phyloP scores from a whole-genome alignment of 2,797 vertebrate species.

The Thamnophis elegans region DNA sequence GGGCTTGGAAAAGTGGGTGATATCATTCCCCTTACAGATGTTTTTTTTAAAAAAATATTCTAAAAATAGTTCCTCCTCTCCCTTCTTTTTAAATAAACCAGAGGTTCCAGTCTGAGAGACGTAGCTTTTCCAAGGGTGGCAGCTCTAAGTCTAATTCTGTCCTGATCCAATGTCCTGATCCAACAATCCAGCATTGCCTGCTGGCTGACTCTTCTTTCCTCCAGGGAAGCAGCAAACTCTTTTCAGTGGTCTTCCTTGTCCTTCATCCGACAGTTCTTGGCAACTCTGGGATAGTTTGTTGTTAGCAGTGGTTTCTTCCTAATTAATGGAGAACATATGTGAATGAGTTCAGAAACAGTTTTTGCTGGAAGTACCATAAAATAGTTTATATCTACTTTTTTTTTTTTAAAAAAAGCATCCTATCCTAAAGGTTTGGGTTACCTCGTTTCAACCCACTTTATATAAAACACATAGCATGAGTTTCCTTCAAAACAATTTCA shows the following conservation, averaged over 20 bases:
- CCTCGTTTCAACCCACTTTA: constrained; percentile 65
- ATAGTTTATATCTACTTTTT: constrained; percentile 55
- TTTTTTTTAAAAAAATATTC: constrained; percentile 36
- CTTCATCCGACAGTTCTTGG: constrained; percentile 66
- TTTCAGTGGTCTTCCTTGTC: constrained; percentile 61
- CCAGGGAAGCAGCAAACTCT: constrained; percentile 39
- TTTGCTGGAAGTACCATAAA: constrained; percentile 60
- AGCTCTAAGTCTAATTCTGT: not conserved
- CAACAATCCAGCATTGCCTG: not conserved
- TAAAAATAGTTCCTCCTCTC: constrained; percentile 53
- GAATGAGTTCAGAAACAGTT: constrained; percentile 53
- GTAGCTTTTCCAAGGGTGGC: constrained; percentile 15
- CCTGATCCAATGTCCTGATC: not conserved
- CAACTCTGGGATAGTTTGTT: constrained; percentile 66
- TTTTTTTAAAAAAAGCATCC: constrained; percentile 38
- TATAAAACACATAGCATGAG: constrained; percentile 48
- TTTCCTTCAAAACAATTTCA: constrained; percentile 58
- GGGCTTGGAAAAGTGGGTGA: constrained; percentile 47
- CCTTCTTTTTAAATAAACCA: constrained; percentile 4
- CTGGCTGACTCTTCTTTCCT: constrained; percentile 17
- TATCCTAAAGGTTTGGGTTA: constrained; percentile 66
- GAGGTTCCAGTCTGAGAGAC: constrained; percentile 56
- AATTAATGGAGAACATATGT: constrained; percentile 71
- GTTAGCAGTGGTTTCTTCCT: constrained; percentile 65
- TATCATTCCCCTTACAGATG: constrained; percentile 15